Conservation (phyloP, 1,140 invertebrate species). For the Nephila pilipes region DNA sequence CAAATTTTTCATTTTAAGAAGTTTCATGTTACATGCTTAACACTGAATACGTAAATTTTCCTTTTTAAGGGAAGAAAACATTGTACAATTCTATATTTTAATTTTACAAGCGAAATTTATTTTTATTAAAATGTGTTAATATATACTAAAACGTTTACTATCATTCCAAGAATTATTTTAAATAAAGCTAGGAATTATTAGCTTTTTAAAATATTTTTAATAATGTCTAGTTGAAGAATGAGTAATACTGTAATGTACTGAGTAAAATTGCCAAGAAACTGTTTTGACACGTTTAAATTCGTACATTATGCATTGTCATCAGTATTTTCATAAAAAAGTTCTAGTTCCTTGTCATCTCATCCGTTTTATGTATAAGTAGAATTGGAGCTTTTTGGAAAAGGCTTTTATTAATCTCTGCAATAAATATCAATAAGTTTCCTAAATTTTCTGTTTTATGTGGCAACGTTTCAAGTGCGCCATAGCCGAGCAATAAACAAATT, state of each 20-base stretch:
- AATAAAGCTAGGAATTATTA: no score
- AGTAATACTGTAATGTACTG: background rate
- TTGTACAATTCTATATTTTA: no score
- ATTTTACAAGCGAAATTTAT: no score
- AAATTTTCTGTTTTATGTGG: slow-evolving; percentile 20
- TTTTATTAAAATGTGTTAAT: no score
- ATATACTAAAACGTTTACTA: no score
- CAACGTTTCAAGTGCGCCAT: background rate
- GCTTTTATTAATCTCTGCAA: slow-evolving; percentile 32
- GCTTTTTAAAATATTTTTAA: no score
- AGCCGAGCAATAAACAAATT: slow-evolving; percentile 36
- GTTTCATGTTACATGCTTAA: no score
- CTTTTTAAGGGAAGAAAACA: no score
- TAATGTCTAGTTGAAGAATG: no score
- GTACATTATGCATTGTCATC: background rate
- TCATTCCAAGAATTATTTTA: no score
- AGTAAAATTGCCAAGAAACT: background rate
- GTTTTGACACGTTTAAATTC: background rate
- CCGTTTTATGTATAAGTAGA: background rate
- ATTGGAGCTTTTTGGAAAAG: background rate
- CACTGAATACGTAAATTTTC: no score
- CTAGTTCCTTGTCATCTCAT: background rate
- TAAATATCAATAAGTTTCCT: slow-evolving; percentile 44
- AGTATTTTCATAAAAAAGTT: background rate
- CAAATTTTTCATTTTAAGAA: no score